Base-by-base conservation (phyloP, 2,888 invertebrate genomes). In the Rhodophaea formosa region DNA sequence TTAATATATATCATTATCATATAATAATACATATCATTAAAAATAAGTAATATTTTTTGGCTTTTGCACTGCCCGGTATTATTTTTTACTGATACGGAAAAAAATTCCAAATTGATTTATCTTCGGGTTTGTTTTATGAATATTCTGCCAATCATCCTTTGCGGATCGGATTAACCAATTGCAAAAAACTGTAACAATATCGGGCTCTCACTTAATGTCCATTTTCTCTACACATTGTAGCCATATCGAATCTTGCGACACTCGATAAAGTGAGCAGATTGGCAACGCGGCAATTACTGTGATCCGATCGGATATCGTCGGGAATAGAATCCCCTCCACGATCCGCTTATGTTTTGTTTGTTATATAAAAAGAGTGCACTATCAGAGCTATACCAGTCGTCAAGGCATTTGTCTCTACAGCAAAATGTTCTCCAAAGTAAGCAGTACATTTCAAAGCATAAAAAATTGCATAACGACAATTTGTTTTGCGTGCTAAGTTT, bases 351-450 rank as follows among this genome's bases (percentile, higher is more conserved):
- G 79, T 86, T 88, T 90, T 88, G 86, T 88, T 89, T 84, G 84
- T 87, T 88, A 90, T 90, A 91, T 91, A 91, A 88, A 90, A 91
- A 88, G 87, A 86, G 81, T 78, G 76, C 79, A 66, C 78, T 82
- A 82, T 81, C 83, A 80, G 70, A 80, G 77, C 74, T 70, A 77
- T 75, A 86, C 77, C 90, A 91, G 88, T 90, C 84, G 71, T 73
- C 77, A 82, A 84, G 75, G 77, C 79, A 82, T 82, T 86, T 82
- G 86, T 81, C 72, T 80, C 78, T 76, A 80, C 79, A 86, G 84
- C 86, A 88, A 86, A 88, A 91, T 91, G 91, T 88, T 82, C 82
- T 84, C 86, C 68, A 89, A 90, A 89, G 91, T 91, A 89, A 90
- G 90, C 74, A 49, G 69, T 69, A 68, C 66, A 67, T 72, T 72